These are phyloP conservation scores for Magallana angulata DNA, from an alignment of 1,140 invertebrate genomes.

Conservation along the genomic window DNA sequence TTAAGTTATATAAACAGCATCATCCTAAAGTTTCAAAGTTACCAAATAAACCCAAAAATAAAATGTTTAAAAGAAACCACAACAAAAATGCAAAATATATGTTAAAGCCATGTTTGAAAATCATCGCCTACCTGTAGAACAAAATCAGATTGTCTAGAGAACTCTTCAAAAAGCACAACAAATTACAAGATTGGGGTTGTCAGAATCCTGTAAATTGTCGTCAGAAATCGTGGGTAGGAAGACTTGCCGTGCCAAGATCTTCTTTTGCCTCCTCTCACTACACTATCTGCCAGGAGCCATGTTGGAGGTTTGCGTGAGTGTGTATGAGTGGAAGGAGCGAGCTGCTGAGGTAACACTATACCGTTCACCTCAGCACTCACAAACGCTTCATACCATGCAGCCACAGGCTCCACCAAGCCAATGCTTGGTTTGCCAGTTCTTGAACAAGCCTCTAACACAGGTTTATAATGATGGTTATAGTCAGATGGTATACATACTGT, in stretches of 20 bases:
- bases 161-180: constrained; percentile 30
- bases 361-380: background rate
- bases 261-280: constrained; percentile 11
- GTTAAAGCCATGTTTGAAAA: background rate
- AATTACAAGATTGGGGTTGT: constrained; percentile 27
- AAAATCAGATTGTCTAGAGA: constrained; percentile 1
- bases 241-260: background rate
- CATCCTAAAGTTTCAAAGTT: background rate
- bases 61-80: background rate
- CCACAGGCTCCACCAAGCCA: background rate
- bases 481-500: background rate
- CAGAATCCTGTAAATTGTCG: constrained; percentile 16
- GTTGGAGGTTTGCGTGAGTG: constrained; percentile 29
- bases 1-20: background rate
- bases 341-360: constrained; percentile 14
- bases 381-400: background rate
- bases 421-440: background rate
- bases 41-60: background rate
- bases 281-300: constrained; percentile 25
- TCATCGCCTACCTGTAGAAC: constrained; percentile 20
- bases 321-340: background rate
- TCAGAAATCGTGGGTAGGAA: constrained; percentile 29
- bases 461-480: no score
- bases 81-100: background rate
- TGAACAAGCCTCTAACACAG: no score